Percentiles rank a stretch among this genome's conserved stretches.
phyloP scores from a whole-genome alignment of 2,797 vertebrate species.

The Pygocentrus nattereri region DNA sequence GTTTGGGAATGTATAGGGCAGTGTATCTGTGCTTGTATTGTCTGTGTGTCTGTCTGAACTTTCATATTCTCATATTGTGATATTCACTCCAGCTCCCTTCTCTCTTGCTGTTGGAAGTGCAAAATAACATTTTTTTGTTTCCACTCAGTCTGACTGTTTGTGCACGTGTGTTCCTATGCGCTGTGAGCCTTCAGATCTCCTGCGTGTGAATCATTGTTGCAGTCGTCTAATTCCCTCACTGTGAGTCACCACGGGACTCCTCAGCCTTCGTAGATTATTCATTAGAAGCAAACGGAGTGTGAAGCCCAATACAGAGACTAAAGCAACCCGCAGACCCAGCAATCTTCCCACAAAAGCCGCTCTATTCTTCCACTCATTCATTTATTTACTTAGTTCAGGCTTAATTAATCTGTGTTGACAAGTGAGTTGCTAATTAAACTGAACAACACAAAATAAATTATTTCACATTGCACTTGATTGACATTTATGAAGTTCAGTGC shows the following conservation, averaged over 20 bases:
- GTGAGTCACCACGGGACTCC: constrained; percentile 17
- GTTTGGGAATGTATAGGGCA: background rate
- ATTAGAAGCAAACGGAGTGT: constrained; percentile 31
- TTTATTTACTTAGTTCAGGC: too few relatives aligned
- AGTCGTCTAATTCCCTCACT: constrained; percentile 7
- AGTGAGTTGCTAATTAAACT: too few relatives aligned
- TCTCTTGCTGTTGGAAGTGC: background rate
- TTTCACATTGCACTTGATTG: too few relatives aligned
- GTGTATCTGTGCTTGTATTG: background rate
- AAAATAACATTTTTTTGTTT: background rate
- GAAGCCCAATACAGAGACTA: constrained; percentile 12
- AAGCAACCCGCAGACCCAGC: background rate
- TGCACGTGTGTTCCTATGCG: background rate
- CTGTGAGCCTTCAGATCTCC: background rate
- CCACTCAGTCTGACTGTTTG: background rate
- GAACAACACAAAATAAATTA: too few relatives aligned
- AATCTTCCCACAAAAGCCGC: background rate
- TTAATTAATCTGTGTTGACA: too few relatives aligned
- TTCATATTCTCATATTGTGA: background rate
- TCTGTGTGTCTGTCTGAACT: background rate
- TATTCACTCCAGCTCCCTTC: background rate
- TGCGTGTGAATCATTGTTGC: constrained; percentile 6
- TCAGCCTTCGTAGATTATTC: constrained; percentile 32
- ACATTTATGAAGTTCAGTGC: too few relatives aligned
- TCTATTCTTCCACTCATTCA: background rate